Base-by-base conservation (phyloP, 2,113 vertebrate species). In the Dicaeum eximium region DNA sequence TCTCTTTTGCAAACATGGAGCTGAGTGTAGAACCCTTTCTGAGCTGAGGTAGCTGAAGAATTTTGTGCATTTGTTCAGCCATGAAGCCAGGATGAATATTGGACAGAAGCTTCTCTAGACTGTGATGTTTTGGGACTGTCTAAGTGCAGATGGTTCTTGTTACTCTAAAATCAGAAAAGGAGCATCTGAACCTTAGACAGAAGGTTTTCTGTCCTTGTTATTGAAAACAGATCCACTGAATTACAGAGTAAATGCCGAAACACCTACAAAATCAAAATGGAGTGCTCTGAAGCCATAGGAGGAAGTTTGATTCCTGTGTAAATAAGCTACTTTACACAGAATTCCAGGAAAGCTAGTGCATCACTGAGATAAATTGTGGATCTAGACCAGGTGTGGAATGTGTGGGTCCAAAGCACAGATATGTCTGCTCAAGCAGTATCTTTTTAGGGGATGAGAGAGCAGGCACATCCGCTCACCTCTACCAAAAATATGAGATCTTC, bases 1-100 rank as follows among this genome's bases (percentile, higher is more conserved):
- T 94, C 91, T 85, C 77, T 96, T 80, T 94, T 95, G 83, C 83
- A 95, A 91, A 96, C 45, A 45, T 81, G 89, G 73, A 81, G 37
- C 86, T 87, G 56, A 78, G 47, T 24, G 44, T 84, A 70, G 91
- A 93, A 91, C 83, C 73, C 92, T 95, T 97, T 97, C 86, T 87
- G 73, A 95, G 61, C 94, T 57, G 1, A 73, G 50, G 57, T 80
- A 91, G 86, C 86, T 85, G 80, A 73, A 61, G 53, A 78, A 74
- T 87, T 93, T 61, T 87, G 44, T 84, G 19, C 51, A n/a, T 89
- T 65, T 87, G 60, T 31, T 81, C 24, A 65, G 3, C 25, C 2
- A 0, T 71, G 44, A 84, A 84, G 37, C 20, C 69, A 72, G 61
- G 72, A 61, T 0, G 6, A 44, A 74, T 70, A 42, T 6, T 62